Evolutionary conservation across 2,113 vertebrate species (phyloP).

Genomic region (Oreotrochilus melanogaster): DNA sequence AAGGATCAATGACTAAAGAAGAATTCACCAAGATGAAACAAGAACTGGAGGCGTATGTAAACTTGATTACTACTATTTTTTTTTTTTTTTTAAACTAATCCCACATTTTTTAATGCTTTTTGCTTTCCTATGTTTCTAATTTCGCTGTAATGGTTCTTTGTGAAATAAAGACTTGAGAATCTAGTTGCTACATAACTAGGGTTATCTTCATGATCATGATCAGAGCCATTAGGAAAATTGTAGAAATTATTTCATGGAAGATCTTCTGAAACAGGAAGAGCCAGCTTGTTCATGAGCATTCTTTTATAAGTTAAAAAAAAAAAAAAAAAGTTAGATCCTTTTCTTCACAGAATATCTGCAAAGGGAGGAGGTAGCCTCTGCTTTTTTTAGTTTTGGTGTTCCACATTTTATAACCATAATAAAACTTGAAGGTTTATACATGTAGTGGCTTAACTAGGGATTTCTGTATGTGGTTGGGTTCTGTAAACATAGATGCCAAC

Average conservation of each 20-base stretch:
- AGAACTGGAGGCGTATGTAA: constrained; percentile 95
- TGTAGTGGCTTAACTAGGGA: not conserved
- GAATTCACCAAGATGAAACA: constrained; percentile 99
- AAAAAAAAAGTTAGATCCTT: not conserved
- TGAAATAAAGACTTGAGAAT: constrained; percentile 38
- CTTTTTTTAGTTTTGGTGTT: not conserved
- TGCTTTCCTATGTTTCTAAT: constrained; percentile 25
- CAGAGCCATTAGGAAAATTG: constrained; percentile 79
- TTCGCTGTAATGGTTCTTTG: constrained; percentile 37
- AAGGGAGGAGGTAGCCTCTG: not conserved
- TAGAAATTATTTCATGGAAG: constrained; percentile 10
- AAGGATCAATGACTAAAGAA: constrained; percentile 99
- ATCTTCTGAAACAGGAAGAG: not conserved
- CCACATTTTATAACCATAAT: not conserved
- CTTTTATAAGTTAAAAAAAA: not conserved
- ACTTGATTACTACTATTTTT: not conserved
- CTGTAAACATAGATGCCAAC: not conserved
- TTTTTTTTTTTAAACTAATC: not conserved
- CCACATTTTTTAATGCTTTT: not conserved
- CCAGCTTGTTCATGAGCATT: not conserved
- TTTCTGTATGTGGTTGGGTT: not conserved
- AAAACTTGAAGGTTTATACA: not conserved
- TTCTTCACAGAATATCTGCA: not conserved
- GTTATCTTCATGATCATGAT: constrained; percentile 68
- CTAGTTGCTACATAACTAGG: not conserved